Percentiles rank a stretch among this genome's conserved stretches.
Evolutionary conservation across 2,797 vertebrate genomes (phyloP).

Genomic region (Typhlichthys eigenmanni): DNA sequence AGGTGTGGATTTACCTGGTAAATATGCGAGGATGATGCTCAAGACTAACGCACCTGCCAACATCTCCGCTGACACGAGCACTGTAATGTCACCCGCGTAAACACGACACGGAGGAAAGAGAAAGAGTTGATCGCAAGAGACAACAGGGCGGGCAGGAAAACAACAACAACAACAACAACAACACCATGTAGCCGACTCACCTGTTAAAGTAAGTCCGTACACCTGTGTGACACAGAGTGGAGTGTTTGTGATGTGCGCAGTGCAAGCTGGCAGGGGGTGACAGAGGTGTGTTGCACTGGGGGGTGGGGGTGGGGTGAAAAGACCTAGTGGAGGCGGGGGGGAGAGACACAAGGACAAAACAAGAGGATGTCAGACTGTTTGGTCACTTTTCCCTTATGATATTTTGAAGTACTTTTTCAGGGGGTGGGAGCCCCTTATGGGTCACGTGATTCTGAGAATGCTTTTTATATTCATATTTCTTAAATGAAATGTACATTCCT

Average conservation of each 20-base stretch:
- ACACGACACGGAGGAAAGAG: neutral
- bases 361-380: constrained; percentile 23
- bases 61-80: constrained; percentile 73
- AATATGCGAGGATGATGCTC: constrained; percentile 62
- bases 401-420: constrained; percentile 1
- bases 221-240: constrained; percentile 24
- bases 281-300: constrained; percentile 39
- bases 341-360: constrained; percentile 27
- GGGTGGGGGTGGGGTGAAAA: constrained; percentile 28
- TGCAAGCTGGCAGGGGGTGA: constrained; percentile 8
- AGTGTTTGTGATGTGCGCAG: constrained; percentile 11
- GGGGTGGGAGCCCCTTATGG: too few species aligned
- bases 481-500: too few species aligned
- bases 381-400: too few species aligned
- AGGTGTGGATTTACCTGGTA: constrained; percentile 68
- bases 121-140: constrained; percentile 20
- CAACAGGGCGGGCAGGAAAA: neutral
- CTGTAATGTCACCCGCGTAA: constrained; percentile 39
- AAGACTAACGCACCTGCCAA: constrained; percentile 70
- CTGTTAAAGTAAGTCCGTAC: constrained; percentile 44
- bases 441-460: too few species aligned
- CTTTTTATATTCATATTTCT: too few species aligned
- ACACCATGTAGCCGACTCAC: constrained; percentile 36
- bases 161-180: neutral
- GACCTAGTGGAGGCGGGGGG: constrained; percentile 24